phyloP scores from a whole-genome alignment of 2,797 vertebrate genomes.

The Coregonus ussuriensis region DNA sequence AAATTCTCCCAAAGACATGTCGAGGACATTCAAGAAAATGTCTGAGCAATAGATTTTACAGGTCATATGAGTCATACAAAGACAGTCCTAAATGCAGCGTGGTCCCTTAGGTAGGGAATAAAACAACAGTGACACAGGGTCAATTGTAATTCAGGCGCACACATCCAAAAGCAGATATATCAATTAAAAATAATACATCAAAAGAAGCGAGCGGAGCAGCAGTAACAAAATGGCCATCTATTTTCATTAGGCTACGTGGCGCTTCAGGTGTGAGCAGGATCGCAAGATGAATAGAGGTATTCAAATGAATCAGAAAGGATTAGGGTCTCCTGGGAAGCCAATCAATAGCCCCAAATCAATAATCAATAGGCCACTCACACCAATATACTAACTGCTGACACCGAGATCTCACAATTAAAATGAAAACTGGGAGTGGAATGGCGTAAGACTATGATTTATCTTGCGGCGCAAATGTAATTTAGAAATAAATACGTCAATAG shows the following conservation, averaged over 20 bases:
- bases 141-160: constrained; percentile 75
- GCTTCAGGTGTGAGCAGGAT: constrained; percentile 77
- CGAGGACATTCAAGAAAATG: constrained; percentile 57
- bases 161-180: constrained; percentile 79
- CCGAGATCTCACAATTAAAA: constrained; percentile 83
- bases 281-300: constrained; percentile 85
- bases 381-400: constrained; percentile 87
- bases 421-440: constrained; percentile 75
- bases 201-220: constrained; percentile 62
- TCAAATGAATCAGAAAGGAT: constrained; percentile 87
- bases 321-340: constrained; percentile 76
- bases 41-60: constrained; percentile 58
- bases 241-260: constrained; percentile 78
- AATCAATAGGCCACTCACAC: constrained; percentile 89
- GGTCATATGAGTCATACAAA: constrained; percentile 56
- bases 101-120: constrained; percentile 54
- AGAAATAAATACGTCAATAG: constrained; percentile 80
- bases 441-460: constrained; percentile 79
- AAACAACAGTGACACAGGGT: constrained; percentile 74
- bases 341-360: constrained; percentile 84
- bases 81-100: constrained; percentile 54
- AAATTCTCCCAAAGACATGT: constrained; percentile 58
- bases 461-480: constrained; percentile 75
- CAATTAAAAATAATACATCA: constrained; percentile 84
- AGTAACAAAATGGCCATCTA: constrained; percentile 75